Evolutionary conservation across 2,797 vertebrate species (phyloP).

Genomic region (Semaprochilodus insignis): DNA sequence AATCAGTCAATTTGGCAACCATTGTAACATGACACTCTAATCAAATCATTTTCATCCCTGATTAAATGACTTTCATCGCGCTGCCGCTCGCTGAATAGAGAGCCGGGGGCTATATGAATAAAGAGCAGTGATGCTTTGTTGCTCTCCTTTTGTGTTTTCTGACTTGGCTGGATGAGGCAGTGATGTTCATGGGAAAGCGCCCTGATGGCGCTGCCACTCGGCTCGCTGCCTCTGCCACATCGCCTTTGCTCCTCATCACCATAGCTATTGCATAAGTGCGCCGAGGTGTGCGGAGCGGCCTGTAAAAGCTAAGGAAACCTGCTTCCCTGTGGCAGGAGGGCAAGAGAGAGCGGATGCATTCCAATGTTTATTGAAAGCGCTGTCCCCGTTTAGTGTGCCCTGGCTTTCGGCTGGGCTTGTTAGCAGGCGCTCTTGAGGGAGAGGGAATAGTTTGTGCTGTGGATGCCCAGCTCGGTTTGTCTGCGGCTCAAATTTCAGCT

Average conservation of each 20-base stretch:
- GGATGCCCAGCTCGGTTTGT: slow-evolving; percentile 50
- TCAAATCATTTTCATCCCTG: slow-evolving; percentile 58
- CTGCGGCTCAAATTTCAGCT: slow-evolving; percentile 49
- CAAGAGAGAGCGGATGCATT: slow-evolving; percentile 39
- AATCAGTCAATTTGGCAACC: slow-evolving; percentile 59
- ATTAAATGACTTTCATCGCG: slow-evolving; percentile 59
- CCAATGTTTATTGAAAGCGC: slow-evolving; percentile 58
- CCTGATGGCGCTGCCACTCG: slow-evolving; percentile 33
- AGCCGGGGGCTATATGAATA: slow-evolving; percentile 49
- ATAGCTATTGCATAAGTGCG: slow-evolving; percentile 6
- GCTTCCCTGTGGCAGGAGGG: slow-evolving; percentile 8
- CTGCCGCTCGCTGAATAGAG: slow-evolving; percentile 40
- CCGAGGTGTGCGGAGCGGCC: slow-evolving; percentile 10
- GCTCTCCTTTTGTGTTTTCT: slow-evolving; percentile 31
- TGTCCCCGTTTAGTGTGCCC: slow-evolving; percentile 51
- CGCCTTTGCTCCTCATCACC: background rate
- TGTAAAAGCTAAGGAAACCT: slow-evolving; percentile 3
- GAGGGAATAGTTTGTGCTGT: slow-evolving; percentile 45
- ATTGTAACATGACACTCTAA: slow-evolving; percentile 58
- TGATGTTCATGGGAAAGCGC: slow-evolving; percentile 47
- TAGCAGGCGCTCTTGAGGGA: slow-evolving; percentile 46
- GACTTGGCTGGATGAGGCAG: slow-evolving; percentile 11
- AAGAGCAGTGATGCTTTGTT: slow-evolving; percentile 27
- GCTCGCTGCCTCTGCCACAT: slow-evolving; percentile 6
- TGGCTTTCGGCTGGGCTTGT: slow-evolving; percentile 48